Base-by-base conservation (phyloP, 1,140 invertebrate genomes). In the Camponotus pennsylvanicus region DNA sequence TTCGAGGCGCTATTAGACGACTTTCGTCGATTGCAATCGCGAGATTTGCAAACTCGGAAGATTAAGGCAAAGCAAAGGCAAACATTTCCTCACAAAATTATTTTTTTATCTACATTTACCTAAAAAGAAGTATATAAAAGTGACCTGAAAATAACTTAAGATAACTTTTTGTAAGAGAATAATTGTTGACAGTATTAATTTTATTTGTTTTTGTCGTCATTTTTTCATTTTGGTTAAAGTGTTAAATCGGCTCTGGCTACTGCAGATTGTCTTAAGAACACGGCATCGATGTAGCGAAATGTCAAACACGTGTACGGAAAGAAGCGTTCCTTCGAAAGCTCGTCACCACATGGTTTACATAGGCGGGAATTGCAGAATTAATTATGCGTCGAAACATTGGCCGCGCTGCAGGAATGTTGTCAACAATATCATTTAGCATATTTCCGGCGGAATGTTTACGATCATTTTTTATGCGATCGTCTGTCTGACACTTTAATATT, bases 291-390 rank as follows among this genome's bases (percentile, higher is more conserved):
- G 70, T 86, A 86, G 86, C 86, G 40, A 15, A 15, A 49, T 5
- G 87, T 82, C 87, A 45, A 57, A 49, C 40, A 15, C 49, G 15
- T 66, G 88, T 45, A 82, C 34, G 88, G 63, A 90, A 89, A 89
- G 73, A 86, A 73, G 42, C 88, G 59, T 42, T 61, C 3, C 59
- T 73, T 11, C n/a, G 40, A 27, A 21, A 45, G 21, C 45, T 57
- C 82, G 34, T 75, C 71, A 61, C 18, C 27, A 55, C 34, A 11
- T 32, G 52, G 75, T 85, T 88, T 73, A 75, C 84, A 83, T 71
- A 86, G 82, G 66, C 85, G 52, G 63, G 84, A 52, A 89, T 88
- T 55, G 87, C 87, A 88, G 86, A 84, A 90, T 90, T 90, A 90
- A 90, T 90, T 90, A 90, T 64, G 61, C 79, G 32, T 7, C 37